Evolutionary conservation across 1,140 invertebrate genomes (phyloP).

Genomic region (Drosophila tristis): DNA sequence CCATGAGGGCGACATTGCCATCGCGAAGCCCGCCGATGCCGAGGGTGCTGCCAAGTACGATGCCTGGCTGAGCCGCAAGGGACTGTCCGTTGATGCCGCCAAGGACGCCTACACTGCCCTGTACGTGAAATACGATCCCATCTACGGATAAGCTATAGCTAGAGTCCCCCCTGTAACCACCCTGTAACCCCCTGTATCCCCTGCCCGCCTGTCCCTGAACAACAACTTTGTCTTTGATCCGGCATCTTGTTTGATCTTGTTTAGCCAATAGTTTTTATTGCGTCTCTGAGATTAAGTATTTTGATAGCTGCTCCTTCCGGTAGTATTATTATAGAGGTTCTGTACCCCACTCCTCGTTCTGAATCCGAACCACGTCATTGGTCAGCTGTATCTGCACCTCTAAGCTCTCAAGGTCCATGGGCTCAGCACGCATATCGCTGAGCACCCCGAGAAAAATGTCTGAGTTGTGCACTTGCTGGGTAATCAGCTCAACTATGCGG

Average conservation of each 20-base stretch:
- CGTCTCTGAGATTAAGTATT: background rate
- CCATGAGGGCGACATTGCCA: slow-evolving; percentile 88
- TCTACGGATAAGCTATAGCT: slow-evolving; percentile 54
- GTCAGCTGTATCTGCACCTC: too few relatives aligned
- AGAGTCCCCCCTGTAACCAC: background rate
- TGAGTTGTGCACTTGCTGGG: too few relatives aligned
- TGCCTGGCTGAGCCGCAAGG: slow-evolving; percentile 95
- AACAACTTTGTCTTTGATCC: slow-evolving; percentile 10
- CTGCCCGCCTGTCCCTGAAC: slow-evolving; percentile 4
- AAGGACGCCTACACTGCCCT: slow-evolving; percentile 93
- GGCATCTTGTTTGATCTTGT: slow-evolving; percentile 50
- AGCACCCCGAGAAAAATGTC: too few relatives aligned
- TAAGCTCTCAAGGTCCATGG: too few relatives aligned
- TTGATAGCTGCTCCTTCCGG: too few relatives aligned
- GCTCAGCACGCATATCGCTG: too few relatives aligned
- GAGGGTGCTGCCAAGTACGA: slow-evolving; percentile 99
- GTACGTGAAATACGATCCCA: slow-evolving; percentile 87
- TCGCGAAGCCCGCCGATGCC: slow-evolving; percentile 92
- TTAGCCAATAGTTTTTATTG: slow-evolving; percentile 14
- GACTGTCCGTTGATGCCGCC: slow-evolving; percentile 90
- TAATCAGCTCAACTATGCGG: too few relatives aligned
- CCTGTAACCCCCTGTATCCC: background rate
- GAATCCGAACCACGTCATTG: too few relatives aligned
- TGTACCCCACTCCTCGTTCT: too few relatives aligned
- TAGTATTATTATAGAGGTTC: too few relatives aligned